Percentiles rank a stretch among this genome's conserved stretches.
phyloP scores from a whole-genome alignment of 1,140 invertebrate species.

The Ceratosolen solmsi region DNA sequence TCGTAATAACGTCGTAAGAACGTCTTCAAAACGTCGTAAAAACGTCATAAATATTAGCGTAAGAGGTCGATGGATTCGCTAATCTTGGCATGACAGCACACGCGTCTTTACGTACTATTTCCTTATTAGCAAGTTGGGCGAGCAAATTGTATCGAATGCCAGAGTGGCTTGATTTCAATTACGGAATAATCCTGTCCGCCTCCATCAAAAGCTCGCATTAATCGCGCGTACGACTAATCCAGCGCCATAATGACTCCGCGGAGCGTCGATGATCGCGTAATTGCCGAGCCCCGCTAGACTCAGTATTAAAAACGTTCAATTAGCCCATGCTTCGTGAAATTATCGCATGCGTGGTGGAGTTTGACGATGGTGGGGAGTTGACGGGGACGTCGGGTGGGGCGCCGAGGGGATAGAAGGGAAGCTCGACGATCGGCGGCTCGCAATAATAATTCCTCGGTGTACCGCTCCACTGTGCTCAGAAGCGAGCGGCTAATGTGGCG shows the following conservation, averaged over 20 bases:
- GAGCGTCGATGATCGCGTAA: background rate
- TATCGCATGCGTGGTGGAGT: too few species aligned
- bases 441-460: constrained; percentile 25
- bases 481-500: background rate
- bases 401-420: background rate
- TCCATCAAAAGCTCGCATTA: background rate
- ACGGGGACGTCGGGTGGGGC: too few species aligned
- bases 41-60: too few species aligned
- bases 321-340: background rate
- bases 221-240: constrained; percentile 18
- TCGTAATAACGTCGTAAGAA: too few species aligned
- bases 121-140: too few species aligned
- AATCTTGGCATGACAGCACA: too few species aligned
- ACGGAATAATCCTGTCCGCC: background rate
- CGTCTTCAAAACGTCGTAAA: too few species aligned
- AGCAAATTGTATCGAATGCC: too few species aligned
- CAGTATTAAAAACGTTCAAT: constrained; percentile 1
- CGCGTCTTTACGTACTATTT: too few species aligned
- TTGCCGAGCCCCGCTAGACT: background rate
- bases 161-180: background rate
- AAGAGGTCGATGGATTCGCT: too few species aligned
- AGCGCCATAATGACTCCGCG: background rate
- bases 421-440: background rate
- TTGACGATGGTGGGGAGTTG: background rate
- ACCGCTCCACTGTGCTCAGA: background rate